Percentiles rank a stretch among this genome's conserved stretches.
These are phyloP conservation scores for Ichneumoninae sp. DNA, from an alignment of 2,888 invertebrate genomes.

Conservation along the genomic window DNA sequence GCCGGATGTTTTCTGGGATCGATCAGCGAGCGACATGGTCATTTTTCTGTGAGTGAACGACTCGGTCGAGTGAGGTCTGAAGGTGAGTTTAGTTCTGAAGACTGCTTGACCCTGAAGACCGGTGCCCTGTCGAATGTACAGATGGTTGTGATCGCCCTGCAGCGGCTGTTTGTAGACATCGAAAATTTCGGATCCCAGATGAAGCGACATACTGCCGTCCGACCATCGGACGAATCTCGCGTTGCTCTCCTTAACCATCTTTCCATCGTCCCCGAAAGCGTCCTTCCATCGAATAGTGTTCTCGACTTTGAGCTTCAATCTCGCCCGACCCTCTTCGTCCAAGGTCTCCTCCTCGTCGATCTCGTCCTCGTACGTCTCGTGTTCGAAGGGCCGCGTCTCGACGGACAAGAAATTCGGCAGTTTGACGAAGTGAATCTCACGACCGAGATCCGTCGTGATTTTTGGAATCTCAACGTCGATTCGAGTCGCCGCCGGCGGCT, in stretches of 20 bases:
- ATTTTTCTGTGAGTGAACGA: constrained; percentile 99
- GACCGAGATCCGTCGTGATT: constrained; percentile 96
- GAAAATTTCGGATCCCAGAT: constrained; percentile 98
- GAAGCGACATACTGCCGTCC: constrained; percentile 98
- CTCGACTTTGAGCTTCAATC: constrained; percentile 96
- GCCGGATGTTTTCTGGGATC: constrained; percentile 96
- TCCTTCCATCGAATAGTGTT: constrained; percentile 98
- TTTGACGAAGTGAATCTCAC: constrained; percentile 97
- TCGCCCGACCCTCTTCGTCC: constrained; percentile 98
- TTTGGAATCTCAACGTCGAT: constrained; percentile 99
- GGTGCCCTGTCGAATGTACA: constrained; percentile 98
- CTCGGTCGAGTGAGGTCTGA: constrained; percentile 99
- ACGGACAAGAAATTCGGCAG: constrained; percentile 99
- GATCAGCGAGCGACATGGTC: constrained; percentile 98
- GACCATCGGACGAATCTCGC: constrained; percentile 98
- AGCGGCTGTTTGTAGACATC: constrained; percentile 98
- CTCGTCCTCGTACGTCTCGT: constrained; percentile 98
- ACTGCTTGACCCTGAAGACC: constrained; percentile 99
- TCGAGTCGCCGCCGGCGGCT: constrained; percentile 95
- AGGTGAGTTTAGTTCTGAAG: constrained; percentile 97
- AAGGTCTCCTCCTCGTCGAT: constrained; percentile 99
- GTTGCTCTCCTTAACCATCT: constrained; percentile 95
- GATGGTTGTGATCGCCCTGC: constrained; percentile 98
- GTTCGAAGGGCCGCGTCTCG: constrained; percentile 98
- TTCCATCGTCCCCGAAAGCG: constrained; percentile 91